Evolutionary conservation across 2,113 vertebrate genomes (phyloP).

Genomic region (Atlantisia rogersi): DNA sequence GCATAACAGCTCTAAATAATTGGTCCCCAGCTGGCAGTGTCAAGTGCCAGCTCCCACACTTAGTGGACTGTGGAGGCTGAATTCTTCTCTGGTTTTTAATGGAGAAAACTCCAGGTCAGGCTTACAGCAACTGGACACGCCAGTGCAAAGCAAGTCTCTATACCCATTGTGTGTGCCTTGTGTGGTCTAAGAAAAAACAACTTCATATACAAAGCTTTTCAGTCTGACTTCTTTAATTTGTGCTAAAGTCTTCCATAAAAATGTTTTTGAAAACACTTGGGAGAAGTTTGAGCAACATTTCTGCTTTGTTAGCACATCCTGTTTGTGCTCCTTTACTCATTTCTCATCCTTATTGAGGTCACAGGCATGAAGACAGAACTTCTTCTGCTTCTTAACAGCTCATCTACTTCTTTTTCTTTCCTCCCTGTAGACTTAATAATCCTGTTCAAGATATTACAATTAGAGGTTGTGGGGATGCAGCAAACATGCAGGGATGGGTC

Average conservation of each 20-base stretch:
- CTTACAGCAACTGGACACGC: background rate
- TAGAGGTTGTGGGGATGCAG: background rate
- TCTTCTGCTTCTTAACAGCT: constrained; percentile 40
- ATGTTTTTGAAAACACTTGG: background rate
- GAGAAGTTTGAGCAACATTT: constrained; percentile 12
- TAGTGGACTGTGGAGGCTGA: background rate
- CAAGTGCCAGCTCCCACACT: background rate
- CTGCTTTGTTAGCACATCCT: constrained; percentile 37
- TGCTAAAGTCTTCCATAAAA: background rate
- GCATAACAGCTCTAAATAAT: background rate
- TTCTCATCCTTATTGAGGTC: constrained; percentile 56
- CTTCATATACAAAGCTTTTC: background rate
- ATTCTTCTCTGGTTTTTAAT: background rate
- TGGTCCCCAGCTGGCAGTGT: background rate
- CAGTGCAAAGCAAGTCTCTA: background rate
- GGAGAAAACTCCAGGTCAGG: background rate
- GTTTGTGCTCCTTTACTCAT: constrained; percentile 21
- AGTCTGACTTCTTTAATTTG: background rate
- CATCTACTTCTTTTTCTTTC: constrained; percentile 15
- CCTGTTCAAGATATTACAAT: background rate
- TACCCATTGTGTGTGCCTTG: background rate
- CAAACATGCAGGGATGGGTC: background rate
- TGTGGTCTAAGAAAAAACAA: background rate
- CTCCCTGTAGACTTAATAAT: constrained; percentile 15
- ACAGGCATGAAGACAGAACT: background rate